phyloP scores from a whole-genome alignment of 2,797 vertebrate genomes.

The Pelodytes ibericus region DNA sequence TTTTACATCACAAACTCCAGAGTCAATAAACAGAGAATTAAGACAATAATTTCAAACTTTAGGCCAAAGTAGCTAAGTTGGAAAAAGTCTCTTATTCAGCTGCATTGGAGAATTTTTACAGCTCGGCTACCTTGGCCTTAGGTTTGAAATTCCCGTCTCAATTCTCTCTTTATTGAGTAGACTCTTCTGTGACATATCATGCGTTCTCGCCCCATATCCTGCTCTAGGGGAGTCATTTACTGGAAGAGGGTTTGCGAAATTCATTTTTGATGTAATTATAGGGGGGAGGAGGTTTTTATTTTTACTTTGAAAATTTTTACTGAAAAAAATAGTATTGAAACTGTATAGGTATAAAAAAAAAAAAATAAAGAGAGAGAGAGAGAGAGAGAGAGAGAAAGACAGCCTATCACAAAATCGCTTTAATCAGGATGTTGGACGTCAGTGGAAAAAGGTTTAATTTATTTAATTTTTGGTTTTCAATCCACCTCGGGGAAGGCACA shows the following conservation, averaged over 20 bases:
- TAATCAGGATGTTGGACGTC: neutral
- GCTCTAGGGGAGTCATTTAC: neutral
- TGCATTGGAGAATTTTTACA: too few relatives aligned
- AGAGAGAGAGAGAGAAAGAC: neutral
- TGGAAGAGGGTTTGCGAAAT: neutral
- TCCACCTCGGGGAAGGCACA: neutral
- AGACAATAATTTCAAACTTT: too few relatives aligned
- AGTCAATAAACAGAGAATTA: too few relatives aligned
- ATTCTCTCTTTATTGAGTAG: too few relatives aligned
- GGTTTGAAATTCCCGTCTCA: too few relatives aligned
- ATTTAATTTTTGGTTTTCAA: neutral
- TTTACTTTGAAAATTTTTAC: neutral
- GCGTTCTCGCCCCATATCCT: neutral
- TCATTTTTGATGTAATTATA: neutral
- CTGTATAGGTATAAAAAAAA: neutral
- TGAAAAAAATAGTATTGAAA: constrained; percentile 2
- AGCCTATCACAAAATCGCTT: neutral
- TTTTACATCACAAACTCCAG: too few relatives aligned
- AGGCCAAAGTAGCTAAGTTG: too few relatives aligned
- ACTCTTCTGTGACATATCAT: too few relatives aligned
- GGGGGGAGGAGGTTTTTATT: neutral
- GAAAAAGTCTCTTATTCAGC: too few relatives aligned
- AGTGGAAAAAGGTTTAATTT: neutral
- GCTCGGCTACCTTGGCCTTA: too few relatives aligned
- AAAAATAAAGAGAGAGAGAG: neutral